Evolutionary conservation across 2,888 invertebrate species (phyloP).

Genomic region (Lasioglossum zephyrum): DNA sequence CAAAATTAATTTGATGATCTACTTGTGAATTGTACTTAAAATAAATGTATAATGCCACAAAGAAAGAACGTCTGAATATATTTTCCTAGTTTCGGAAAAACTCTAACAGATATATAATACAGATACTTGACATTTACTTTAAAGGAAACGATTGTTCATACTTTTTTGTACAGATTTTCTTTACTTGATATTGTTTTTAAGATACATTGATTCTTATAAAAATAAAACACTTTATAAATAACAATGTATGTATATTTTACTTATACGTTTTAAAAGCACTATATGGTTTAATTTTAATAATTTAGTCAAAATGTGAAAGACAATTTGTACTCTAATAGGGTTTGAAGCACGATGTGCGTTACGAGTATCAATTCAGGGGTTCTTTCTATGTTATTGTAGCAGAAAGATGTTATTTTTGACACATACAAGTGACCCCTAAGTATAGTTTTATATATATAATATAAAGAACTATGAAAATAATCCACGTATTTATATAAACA

Average conservation of each 20-base stretch:
- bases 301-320: conserved; percentile 50
- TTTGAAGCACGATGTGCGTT: conserved; percentile 49
- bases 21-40: conserved; percentile 12
- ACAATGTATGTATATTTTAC: conserved; percentile 38
- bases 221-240: conserved; percentile 61
- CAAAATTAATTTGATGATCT: not conserved
- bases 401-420: conserved; percentile 29
- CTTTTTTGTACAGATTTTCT: conserved; percentile 47
- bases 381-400: conserved; percentile 24
- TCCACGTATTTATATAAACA: conserved; percentile 33
- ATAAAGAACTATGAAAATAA: conserved; percentile 55
- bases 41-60: conserved; percentile 23
- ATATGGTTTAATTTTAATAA: conserved; percentile 32
- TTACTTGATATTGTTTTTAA: conserved; percentile 28
- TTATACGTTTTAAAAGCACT: conserved; percentile 37
- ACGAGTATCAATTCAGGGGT: conserved; percentile 32
- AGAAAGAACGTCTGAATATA: conserved; percentile 45
- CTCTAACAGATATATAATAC: conserved; percentile 9
- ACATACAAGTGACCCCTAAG: conserved; percentile 33
- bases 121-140: not conserved
- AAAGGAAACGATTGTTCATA: conserved; percentile 12
- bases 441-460: conserved; percentile 37
- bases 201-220: conserved; percentile 57
- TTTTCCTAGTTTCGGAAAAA: not conserved
- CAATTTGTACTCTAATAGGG: conserved; percentile 62